Conservation (phyloP, 1,140 invertebrate genomes). For the Sogatella furcifera region DNA sequence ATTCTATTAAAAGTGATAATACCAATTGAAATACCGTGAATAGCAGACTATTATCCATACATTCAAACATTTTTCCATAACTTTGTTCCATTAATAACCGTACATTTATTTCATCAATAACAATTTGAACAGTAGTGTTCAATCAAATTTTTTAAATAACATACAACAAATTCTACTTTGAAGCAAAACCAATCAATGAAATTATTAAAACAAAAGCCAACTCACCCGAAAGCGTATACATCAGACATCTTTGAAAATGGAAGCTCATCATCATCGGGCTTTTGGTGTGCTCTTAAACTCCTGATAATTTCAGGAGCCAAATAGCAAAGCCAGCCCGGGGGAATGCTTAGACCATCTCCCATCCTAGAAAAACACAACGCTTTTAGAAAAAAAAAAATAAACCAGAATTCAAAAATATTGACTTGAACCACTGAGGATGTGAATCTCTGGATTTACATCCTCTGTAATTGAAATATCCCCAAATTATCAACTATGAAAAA, state of each 20-base stretch:
- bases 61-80: no score
- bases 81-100: not conserved
- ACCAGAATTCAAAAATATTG: no score
- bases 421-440: no score
- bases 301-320: constrained; percentile 91
- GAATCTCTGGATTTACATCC: no score
- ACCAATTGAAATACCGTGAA: no score
- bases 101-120: not conserved
- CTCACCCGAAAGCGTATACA: constrained; percentile 94
- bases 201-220: constrained; percentile 13
- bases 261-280: constrained; percentile 68
- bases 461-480: no score
- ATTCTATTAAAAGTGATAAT: no score
- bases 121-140: not conserved
- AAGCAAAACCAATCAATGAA: constrained; percentile 10
- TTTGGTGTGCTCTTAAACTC: constrained; percentile 53
- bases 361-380: constrained; percentile 33
- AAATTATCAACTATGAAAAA: no score
- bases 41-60: no score
- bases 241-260: constrained; percentile 88
- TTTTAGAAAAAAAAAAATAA: not conserved
- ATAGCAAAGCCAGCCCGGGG: constrained; percentile 95
- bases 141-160: not conserved
- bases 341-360: constrained; percentile 76
- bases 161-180: constrained; percentile 4